Base-by-base conservation (phyloP, 2,113 vertebrate species). In the Hirundichthys speculiger region DNA sequence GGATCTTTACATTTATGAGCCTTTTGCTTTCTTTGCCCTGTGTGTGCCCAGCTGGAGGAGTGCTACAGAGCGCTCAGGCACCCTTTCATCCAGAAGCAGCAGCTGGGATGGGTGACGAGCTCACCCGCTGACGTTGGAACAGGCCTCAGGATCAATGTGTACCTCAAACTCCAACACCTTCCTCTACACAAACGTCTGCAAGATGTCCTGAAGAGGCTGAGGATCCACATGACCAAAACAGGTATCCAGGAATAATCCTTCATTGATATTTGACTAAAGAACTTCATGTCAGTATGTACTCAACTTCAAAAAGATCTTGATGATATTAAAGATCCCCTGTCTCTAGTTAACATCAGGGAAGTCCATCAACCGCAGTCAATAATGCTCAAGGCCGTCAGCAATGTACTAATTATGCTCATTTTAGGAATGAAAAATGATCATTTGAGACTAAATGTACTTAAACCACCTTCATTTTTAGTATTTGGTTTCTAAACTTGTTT, bases 111-210 rank as follows among this genome's bases (percentile, higher is more conserved):
- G 85, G 87, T 93, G 75, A 81, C 74, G 13, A 92, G 88, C 59
- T 93, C 89, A 5, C 92, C 92, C 1, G 91, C 92, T 0, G 70
- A 92, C 13, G 87, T 93, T 22, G 92, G 92, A 15, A 93, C 92
- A 0, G 92, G 92, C 18, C 66, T 93, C 39, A 85, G 79, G 64
- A 73, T 85, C 42, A 66, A 46, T 2, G 75, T 93, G 22, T 67
- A 67, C 10, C 40, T 92, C 11, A 83, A 27, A 20, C 86, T 93
- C 66, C 66, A 50, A 3, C 79, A 72, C 54, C 67, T 93, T 5
- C 71, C 85, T 8, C 19, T 30, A 48, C 89, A 93, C 75, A 66
- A 30, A 19, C 79, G 79, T 6, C 64, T 88, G 25, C 46, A 68
- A 4, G 77, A 88, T 42, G 61, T 93, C 53, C 73, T 93, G 64